Base-by-base conservation (phyloP, 1,140 invertebrate genomes). In the Harlomillsia oculata region DNA sequence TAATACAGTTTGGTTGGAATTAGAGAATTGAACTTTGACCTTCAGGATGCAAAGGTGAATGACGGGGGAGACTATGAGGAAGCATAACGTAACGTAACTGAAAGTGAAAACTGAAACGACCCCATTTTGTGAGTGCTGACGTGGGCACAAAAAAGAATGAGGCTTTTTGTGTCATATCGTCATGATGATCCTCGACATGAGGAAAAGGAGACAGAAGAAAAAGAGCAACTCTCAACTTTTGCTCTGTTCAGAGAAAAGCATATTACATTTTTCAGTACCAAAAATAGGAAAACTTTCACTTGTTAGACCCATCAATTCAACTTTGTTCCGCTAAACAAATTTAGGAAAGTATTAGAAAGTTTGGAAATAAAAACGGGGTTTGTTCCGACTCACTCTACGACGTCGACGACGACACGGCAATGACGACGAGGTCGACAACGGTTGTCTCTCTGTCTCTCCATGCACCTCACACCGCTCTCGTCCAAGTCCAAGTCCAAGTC, bases 311-410 rank as follows among this genome's bases (percentile, higher is more conserved):
- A 53, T 59, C 56, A 59, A 53, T 59, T 59, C 56, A 59, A 59
- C 56, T 53, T 58, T 52, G 56, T 58, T 58, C 49, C 49, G 46
- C 48, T 58, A 45, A 59, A 59, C 51, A 48, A 60, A 55, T 54
- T 56, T 56, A 32, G 36, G 45, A 56, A 28, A 56, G 36, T 53
- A 55, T 34, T 54, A 28, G 21, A 60, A 60, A 60, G 53, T 56
- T 56, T 51, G 56, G 49, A 50, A 60, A 60, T 56, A 56, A 60
- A 51, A 56, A 56, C 32, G 34, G n/a, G n/a, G n/a, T n/a, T n/a
- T n/a, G n/a, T n/a, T n/a, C n/a, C n/a, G n/a, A n/a, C n/a, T n/a
- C n/a, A n/a, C n/a, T n/a, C n/a, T n/a, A n/a, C n/a, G 45, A 16
- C 45, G 45, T 32, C 45, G 45, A 48, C 28, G 13, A 48, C 28